These are phyloP conservation scores for Siniperca scherzeri DNA, from an alignment of 2,797 vertebrate genomes.

Conservation along the genomic window DNA sequence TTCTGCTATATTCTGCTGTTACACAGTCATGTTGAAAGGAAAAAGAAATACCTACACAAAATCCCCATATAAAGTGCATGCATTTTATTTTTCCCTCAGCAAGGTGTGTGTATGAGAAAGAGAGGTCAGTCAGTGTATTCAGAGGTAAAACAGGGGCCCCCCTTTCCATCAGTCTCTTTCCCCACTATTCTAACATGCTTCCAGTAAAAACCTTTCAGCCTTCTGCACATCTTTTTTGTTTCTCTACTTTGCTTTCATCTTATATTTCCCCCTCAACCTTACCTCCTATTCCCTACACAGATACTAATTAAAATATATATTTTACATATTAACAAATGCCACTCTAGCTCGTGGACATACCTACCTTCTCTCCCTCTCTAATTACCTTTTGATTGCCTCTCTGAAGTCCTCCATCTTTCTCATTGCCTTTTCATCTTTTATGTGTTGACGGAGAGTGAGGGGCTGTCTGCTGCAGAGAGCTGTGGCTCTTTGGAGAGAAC, in stretches of 20 bases:
- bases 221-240: slow-evolving; percentile 12
- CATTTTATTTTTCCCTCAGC: slow-evolving; percentile 12
- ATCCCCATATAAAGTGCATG: neutral
- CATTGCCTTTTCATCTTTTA: slow-evolving; percentile 36
- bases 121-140: neutral
- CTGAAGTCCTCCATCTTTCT: slow-evolving; percentile 22
- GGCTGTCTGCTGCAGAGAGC: slow-evolving; percentile 40
- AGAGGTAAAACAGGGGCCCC: neutral
- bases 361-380: slow-evolving; percentile 20
- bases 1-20: neutral
- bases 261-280: neutral
- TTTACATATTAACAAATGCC: slow-evolving; percentile 49
- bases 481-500: slow-evolving; percentile 59
- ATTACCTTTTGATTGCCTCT: slow-evolving; percentile 36
- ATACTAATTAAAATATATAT: slow-evolving; percentile 40
- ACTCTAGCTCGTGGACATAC: slow-evolving; percentile 21
- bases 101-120: neutral
- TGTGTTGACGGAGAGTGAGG: slow-evolving; percentile 35
- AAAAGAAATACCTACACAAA: neutral
- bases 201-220: slow-evolving; percentile 48
- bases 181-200: slow-evolving; percentile 7
- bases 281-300: neutral
- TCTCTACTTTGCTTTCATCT: slow-evolving; percentile 4
- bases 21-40: neutral
- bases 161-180: slow-evolving; percentile 15